Conservation (phyloP, 2,797 vertebrate genomes). For the Spinibarbus caldwelli region DNA sequence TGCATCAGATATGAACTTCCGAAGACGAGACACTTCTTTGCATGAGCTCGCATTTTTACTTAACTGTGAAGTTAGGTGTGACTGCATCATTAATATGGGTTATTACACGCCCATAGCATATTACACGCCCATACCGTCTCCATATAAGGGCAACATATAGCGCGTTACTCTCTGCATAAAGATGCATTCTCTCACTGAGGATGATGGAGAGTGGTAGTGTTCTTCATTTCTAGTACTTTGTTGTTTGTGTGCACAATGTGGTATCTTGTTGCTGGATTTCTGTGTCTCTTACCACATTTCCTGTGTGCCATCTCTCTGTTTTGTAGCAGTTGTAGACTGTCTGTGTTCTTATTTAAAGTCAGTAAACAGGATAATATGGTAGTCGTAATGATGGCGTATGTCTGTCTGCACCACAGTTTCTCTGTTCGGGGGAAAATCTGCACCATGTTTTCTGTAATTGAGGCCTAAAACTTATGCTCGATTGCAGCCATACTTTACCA, state of each 20-base stretch:
- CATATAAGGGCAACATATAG: neutral
- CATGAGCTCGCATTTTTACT: neutral
- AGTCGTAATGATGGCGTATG: slow-evolving; percentile 29
- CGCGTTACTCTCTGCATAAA: too few relatives aligned
- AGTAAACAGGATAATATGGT: neutral
- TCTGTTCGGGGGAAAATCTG: slow-evolving; percentile 27
- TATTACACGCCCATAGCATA: too few relatives aligned
- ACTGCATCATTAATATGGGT: neutral
- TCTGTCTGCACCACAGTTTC: slow-evolving; percentile 9
- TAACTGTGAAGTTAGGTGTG: neutral
- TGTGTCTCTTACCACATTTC: slow-evolving; percentile 31
- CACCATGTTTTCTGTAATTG: slow-evolving; percentile 38
- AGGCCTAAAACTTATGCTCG: neutral
- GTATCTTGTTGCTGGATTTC: slow-evolving; percentile 13
- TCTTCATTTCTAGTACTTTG: slow-evolving; percentile 1
- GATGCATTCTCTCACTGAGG: too few relatives aligned
- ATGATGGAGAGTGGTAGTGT: slow-evolving; percentile 2
- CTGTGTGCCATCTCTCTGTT: slow-evolving; percentile 27
- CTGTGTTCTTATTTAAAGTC: slow-evolving; percentile 19
- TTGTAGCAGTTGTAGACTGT: neutral
- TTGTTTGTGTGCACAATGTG: slow-evolving; percentile 11
- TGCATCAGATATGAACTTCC: neutral
- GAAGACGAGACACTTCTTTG: neutral
- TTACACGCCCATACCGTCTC: neutral
- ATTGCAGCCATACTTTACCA: slow-evolving; percentile 3